Evolutionary conservation across 2,113 vertebrate species (phyloP), one percentile per base, ranked within the genome.

Genomic region (Rhombomys opimus): DNA sequence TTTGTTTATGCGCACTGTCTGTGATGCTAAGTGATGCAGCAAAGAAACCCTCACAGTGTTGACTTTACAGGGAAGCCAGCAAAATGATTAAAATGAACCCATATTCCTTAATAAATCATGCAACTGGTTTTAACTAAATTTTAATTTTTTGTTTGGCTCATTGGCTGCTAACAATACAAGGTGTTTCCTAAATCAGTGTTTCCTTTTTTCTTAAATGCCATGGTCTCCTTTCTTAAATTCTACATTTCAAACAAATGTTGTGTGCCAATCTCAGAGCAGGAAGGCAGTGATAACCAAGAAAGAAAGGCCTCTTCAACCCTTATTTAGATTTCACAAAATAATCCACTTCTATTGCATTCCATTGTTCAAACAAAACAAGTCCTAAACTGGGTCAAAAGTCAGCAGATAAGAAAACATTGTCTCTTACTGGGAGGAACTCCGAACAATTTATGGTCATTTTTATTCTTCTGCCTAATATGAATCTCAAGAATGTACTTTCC

Each of bases 31-130:
- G 3, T 50, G 73, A 50, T 52, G 12, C 5, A 85, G 68, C 4
- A 91, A 10, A 95, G 94, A 96, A 93, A 87, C 57, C 2, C 15
- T 67, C 7, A 85, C 22, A 91, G 63, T 67, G 18, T 27, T 88
- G 9, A 85, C 7, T 59, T 73, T 54, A 78, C 5, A 27, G 38
- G 77, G 9, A 93, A 82, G 20, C 3, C 3, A 89, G 85, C 7
- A 93, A 93, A 81, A n/a, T 57, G 3, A 76, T 59, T 73, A 81
- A 91, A 86, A 72, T 25, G 5, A 81, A 35, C 12, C 52, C 11
- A 61, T 63, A 87, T 84, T 1, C 59, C 76, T 72, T 93, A 84
- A 85, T 52, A 70, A 89, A 86, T 67, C 84, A 67, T 57, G 35
- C 8, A 93, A 14, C 41, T 73, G 7, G 5, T 72, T 76, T 1